Evolutionary conservation across 1,140 invertebrate genomes (phyloP), one percentile per base, ranked within the genome.

Genomic region (Pogonomyrmex barbatus): DNA sequence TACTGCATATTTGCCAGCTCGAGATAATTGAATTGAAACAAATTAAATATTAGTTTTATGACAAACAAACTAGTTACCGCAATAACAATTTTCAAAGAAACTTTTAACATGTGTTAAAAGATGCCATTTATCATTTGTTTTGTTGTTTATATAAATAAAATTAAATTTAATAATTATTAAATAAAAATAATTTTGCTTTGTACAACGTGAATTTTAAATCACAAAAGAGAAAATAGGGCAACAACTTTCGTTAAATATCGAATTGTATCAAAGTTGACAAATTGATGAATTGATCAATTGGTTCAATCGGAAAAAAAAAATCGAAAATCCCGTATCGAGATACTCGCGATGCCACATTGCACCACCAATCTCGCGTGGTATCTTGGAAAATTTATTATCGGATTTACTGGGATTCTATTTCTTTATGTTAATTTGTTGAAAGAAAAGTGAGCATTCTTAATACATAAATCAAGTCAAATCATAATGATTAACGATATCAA

Each of bases 341-440:
- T 63, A 54, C 36, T 45, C 52, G 45, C 77, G 30, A 93, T 94
- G 92, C 89, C 91, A 50, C 89, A 93, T 65, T 93, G 92, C 68
- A 92, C 87, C n/a, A 86, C 75, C 24, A 73, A 92, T 67, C 90
- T 90, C 33, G 81, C 71, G 39, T 94, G 92, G 93, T 94, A 93
- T 10, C 70, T 94, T 24, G 88, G 90, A 36, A 94, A 94, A 82
- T 94, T 93, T 79, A 12, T 93, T 36, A 10, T 93, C 8, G 92
- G 90, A 33, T 88, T 94, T 33, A 77, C 91, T 0, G 92, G 90
- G 4, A 91, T 94, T 86, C n/a, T 93, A 8, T 87, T 92, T 33
- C 30, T 94, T 12, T 94, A 94, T 42, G 58, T 82, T n/a, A 65
- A 71, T 14, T 91, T 90, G 71, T 85, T 94, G 2, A 92, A 91